Evolutionary conservation across 2,888 invertebrate species (phyloP).

Genomic region (Ophion costatus): DNA sequence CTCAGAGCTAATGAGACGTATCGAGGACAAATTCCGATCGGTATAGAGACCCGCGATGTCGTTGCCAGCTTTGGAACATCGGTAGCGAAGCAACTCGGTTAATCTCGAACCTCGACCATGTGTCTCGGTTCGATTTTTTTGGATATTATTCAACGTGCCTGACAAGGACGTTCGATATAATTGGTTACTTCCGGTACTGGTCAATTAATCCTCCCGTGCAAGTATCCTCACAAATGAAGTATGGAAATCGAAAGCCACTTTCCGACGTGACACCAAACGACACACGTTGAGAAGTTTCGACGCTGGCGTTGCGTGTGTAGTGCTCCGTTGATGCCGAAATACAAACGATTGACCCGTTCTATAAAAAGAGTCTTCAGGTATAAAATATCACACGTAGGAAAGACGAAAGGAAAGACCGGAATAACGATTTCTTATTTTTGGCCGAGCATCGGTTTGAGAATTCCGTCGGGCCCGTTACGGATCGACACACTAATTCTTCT

Average conservation of each 20-base stretch:
- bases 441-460: constrained; percentile 67
- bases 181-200: not conserved
- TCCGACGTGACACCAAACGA: constrained; percentile 44
- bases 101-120: constrained; percentile 76
- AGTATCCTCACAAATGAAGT: not conserved
- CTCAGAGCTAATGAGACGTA: constrained; percentile 77
- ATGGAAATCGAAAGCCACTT: not conserved
- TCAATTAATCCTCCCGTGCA: not conserved
- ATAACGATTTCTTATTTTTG: no score
- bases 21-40: constrained; percentile 80
- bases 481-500: constrained; percentile 79
- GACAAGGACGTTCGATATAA: constrained; percentile 48
- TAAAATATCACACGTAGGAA: no score
- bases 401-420: no score
- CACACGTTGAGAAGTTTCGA: no score
- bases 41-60: constrained; percentile 63
- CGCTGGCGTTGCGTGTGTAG: no score
- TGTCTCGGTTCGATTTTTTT: constrained; percentile 53
- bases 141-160: constrained; percentile 8
- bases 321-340: no score
- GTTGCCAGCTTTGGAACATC: constrained; percentile 43
- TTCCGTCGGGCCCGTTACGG: constrained; percentile 81
- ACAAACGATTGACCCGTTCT: no score
- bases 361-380: no score
- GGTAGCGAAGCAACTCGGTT: constrained; percentile 68